Evolutionary conservation across 2,113 vertebrate species (phyloP).

Genomic region (Sylvilagus bachmani): DNA sequence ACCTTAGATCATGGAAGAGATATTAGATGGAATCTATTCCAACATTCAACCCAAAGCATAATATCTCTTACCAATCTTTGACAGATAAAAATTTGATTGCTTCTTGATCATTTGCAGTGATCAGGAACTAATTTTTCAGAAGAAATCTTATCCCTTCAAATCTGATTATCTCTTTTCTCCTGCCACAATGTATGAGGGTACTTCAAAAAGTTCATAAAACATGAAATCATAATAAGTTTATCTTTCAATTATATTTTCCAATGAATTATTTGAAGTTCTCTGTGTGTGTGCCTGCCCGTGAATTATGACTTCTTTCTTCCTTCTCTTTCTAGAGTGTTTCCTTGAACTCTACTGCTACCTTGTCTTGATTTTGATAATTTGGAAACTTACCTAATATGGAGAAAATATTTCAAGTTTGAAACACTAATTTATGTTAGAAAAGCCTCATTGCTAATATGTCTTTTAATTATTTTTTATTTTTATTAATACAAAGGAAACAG

Average conservation of each 20-base stretch:
- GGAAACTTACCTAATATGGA: background rate
- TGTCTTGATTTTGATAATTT: conserved; percentile 36
- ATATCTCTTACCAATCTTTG: background rate
- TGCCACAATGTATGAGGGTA: background rate
- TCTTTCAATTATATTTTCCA: too few species aligned
- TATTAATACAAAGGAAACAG: too few species aligned
- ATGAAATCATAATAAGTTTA: too few species aligned
- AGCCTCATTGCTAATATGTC: background rate
- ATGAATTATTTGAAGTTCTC: too few species aligned
- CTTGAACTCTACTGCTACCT: background rate
- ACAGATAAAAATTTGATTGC: background rate
- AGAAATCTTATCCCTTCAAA: background rate
- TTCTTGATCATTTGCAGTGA: background rate
- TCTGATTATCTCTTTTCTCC: background rate
- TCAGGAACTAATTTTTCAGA: background rate
- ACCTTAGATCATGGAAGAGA: conserved; percentile 30
- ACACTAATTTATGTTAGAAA: conserved; percentile 19
- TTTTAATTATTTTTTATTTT: too few species aligned
- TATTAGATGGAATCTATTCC: background rate
- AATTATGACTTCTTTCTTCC: background rate
- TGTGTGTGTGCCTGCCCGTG: background rate
- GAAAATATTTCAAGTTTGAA: conserved; percentile 8
- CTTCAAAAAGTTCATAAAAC: too few species aligned
- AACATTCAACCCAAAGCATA: background rate
- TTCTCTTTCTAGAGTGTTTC: background rate